Conservation (phyloP, 2,797 vertebrate species). For the Anisognathus igniventris region DNA sequence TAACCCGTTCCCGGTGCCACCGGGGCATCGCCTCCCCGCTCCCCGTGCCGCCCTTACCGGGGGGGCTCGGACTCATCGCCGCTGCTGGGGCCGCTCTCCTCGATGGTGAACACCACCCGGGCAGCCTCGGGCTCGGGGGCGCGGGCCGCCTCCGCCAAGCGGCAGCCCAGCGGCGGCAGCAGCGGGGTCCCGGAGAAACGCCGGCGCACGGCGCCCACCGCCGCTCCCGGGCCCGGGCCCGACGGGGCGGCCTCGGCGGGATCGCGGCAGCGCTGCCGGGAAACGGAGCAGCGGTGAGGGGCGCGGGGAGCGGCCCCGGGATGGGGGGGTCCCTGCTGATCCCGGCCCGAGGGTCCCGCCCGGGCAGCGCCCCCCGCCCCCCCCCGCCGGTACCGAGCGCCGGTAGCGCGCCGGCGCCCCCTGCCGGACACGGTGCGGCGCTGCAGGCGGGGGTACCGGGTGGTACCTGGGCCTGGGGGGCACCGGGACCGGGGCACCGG, state of each 20-base stretch:
- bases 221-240: not conserved
- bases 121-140: conserved; percentile 71
- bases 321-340: not conserved
- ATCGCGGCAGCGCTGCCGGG: conserved; percentile 68
- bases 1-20: not conserved
- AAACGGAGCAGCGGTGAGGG: not conserved
- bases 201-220: conserved; percentile 68
- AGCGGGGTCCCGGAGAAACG: conserved; percentile 80
- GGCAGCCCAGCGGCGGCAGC: conserved; percentile 77
- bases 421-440: not conserved
- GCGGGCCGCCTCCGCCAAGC: conserved; percentile 59
- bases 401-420: not conserved
- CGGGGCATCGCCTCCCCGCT: not conserved
- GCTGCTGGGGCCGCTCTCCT: conserved; percentile 70
- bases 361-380: not conserved
- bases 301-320: not conserved
- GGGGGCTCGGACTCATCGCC: conserved; percentile 12
- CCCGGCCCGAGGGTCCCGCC: not conserved
- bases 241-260: conserved; percentile 45
- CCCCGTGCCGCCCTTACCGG: conserved; percentile 42
- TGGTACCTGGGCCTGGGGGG: not conserved
- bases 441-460: not conserved
- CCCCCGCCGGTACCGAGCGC: not conserved
- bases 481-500: not conserved
- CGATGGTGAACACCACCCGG: conserved; percentile 73